Evolutionary conservation across 2,888 invertebrate genomes (phyloP).

Genomic region (Meteorus colon): DNA sequence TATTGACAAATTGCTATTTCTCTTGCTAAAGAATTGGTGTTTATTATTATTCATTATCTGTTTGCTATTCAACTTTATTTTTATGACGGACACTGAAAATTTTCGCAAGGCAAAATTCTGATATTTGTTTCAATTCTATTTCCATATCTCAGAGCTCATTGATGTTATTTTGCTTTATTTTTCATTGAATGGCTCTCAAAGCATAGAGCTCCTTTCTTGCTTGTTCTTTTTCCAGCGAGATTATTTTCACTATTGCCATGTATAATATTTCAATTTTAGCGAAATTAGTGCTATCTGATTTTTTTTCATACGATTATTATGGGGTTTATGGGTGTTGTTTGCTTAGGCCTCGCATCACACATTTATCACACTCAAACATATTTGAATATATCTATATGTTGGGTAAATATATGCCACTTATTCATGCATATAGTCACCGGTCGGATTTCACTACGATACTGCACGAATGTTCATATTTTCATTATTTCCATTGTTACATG

Average conservation of each 20-base stretch:
- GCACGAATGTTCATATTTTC: background rate
- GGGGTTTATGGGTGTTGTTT: constrained; percentile 21
- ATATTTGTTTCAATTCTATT: background rate
- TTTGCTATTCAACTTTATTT: background rate
- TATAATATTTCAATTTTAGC: background rate
- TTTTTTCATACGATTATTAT: constrained; percentile 1
- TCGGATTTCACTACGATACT: background rate
- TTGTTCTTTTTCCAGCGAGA: background rate
- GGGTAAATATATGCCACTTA: background rate
- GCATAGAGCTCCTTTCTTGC: background rate
- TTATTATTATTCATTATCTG: constrained; percentile 11
- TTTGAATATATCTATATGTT: background rate
- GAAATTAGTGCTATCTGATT: background rate
- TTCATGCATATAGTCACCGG: background rate
- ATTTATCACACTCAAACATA: constrained; percentile 6
- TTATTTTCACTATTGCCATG: background rate
- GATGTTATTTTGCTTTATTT: background rate
- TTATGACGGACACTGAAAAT: background rate
- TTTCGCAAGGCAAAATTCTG: constrained; percentile 1
- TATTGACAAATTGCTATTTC: constrained; percentile 23
- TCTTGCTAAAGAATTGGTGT: constrained; percentile 27
- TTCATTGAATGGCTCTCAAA: background rate
- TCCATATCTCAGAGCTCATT: background rate
- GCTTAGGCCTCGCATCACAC: constrained; percentile 29
- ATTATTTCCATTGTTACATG: background rate